Base-by-base conservation (phyloP, 2,113 vertebrate genomes). In the Barnardius zonarius region DNA sequence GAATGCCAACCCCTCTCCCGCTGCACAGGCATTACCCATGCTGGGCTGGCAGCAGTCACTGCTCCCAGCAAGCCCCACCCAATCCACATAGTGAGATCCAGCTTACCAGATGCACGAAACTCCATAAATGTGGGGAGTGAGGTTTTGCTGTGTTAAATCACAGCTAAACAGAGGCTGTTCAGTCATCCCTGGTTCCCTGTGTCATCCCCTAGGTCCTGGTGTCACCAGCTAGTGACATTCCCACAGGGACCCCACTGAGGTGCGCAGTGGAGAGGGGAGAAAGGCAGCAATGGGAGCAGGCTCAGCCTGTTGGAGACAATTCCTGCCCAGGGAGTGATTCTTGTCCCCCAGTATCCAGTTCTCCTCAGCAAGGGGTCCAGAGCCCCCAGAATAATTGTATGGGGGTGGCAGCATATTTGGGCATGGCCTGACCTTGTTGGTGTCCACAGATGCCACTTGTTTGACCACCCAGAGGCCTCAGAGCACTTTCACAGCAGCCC, bases 21-120 rank as follows among this genome's bases (percentile, higher is more conserved):
- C 79, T 37, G 46, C 0, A 0, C 19, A 20, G 37, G 33, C 7
- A 1, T 33, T 54, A 18, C 52, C 79, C 17, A 6, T 2, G 0
- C 17, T 8, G 28, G 77, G 39, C 93, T 92, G 88, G 74, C 78
- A 57, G 37, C 13, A 5, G 48, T 20, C 76, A 51, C 72, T 44
- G 80, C 52, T 92, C 87, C 63, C 2, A 0, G 44, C 19, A 41
- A 82, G 61, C 55, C 64, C 44, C 3, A 0, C 15, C 61, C 39
- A 2, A 1, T 27, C 35, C 6, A 2, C 31, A 19, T 1, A 2
- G 44, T 31, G 15, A 91, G 48, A 51, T 68, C 12, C 63, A 83
- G 28, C 52, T 39, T 37, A 7, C 39, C 24, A 39, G 27, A 61
- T 73, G 11, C 52, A 55, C 59, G 17, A 16, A 73, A 39, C 46